Base-by-base conservation (phyloP, 2,113 vertebrate genomes). In the Ameiurus melas region DNA sequence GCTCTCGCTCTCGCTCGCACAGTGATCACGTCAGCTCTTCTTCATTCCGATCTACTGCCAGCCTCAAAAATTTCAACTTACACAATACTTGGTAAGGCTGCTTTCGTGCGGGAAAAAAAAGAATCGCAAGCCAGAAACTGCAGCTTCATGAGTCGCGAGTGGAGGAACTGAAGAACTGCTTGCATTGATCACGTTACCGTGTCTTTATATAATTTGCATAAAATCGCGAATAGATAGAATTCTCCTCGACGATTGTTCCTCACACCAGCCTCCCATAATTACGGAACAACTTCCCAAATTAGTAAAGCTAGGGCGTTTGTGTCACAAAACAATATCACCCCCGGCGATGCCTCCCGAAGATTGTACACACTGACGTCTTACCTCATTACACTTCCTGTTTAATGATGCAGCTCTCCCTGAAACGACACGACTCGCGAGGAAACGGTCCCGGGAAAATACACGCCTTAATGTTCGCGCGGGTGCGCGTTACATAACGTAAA, bases 351-450 rank as follows among this genome's bases (percentile, higher is more conserved):
- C 86, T 89, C 83, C 43, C 84, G 81, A 86, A 86, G 92, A 94
- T 93, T 92, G 90, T 94, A 95, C 93, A 94, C 95, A 94, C 94
- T 95, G 95, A 96, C 95, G 95, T 96, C 94, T 94, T 85, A 90
- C 93, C 93, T 95, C 95, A 96, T 95, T 96, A 95, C 88, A 92
- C 93, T 91, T 93, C 82, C 90, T 91, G 93, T 95, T 94, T 93
- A 95, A 95, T 94, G 93, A 94, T 93, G 92, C 92, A 60, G 33
- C 33, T 91, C 91, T 95, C 93, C 89, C 91, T 91, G 92, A 88
- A 94, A 92, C 86, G 92, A 89, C 89, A 88, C 89, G 77, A 89
- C 84, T 92, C 88, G 87, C 12, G 87, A 88, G 91, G 27, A n/a
- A 55, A 79, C 47, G 6, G 43, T 55, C 77, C 14, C 77, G n/a